Base-by-base conservation (phyloP, 2,888 invertebrate genomes). In the Leptogaster cylindrica region DNA sequence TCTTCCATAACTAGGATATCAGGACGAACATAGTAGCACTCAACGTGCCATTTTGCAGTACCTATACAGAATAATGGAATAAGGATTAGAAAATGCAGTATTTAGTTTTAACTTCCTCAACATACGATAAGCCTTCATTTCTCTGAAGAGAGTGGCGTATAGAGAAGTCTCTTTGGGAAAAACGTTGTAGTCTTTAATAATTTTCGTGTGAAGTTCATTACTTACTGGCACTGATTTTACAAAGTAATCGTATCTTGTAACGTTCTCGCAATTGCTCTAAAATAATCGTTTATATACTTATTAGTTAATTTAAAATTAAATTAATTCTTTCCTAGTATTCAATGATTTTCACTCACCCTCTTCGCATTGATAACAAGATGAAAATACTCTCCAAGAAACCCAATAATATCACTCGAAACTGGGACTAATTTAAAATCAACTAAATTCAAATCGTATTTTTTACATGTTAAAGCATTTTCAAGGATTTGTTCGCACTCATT, bases 321-420 rank as follows among this genome's bases (percentile, higher is more conserved):
- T 25, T n/a, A n/a, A n/a, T n/a, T n/a, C n/a, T n/a, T n/a, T n/a
- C n/a, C n/a, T n/a, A n/a, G n/a, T n/a, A n/a, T n/a, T n/a, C n/a
- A n/a, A n/a, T n/a, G n/a, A n/a, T n/a, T n/a, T n/a, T 20, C 2
- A 46, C 46, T 20, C 25, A 61, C 61, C 23, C n/a, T 20, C 31
- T 39, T 41, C 3, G 33, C 64, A 4, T 3, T 16, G 7, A 78
- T 63, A 2, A 51, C 23, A 1, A 79, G 55, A 7, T 75, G 75
- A 44, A 75, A 78, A 61, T 79, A 79, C 48, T 79, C 79, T 0
- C 80, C 79, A 76, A 79, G 76, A 61, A 74, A 79, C 0, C 79
- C 79, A 44, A 77, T 63, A 0, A 78, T 68, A 0, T 77, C 76
- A n/a, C 65, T 73, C 0, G 76, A 72, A 1, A 74, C 75, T 0